These are phyloP conservation scores for Pituophis catenifer DNA, from an alignment of 2,113 vertebrate species.

Conservation along the genomic window DNA sequence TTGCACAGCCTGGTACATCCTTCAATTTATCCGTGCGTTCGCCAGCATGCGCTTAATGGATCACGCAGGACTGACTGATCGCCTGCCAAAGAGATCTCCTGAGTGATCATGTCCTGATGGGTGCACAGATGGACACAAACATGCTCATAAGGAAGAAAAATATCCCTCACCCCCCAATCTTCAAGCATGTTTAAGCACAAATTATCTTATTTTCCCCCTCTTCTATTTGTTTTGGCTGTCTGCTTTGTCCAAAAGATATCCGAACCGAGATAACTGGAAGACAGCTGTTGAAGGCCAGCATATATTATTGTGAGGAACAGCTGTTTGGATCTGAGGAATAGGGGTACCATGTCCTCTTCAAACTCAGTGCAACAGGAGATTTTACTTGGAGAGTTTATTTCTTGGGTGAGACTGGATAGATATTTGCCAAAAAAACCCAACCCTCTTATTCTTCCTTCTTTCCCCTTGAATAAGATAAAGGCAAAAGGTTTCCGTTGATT, in stretches of 20 bases:
- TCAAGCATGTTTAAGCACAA: slow-evolving; percentile 23
- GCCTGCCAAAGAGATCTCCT: background rate
- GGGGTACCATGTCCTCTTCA: background rate
- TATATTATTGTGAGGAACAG: slow-evolving; percentile 53
- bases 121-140: background rate
- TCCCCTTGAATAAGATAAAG: background rate
- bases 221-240: slow-evolving; percentile 45
- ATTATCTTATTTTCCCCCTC: background rate
- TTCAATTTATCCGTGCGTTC: background rate
- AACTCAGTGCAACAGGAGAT: slow-evolving; percentile 34
- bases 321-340: slow-evolving; percentile 48
- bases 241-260: slow-evolving; percentile 50
- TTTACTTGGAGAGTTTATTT: slow-evolving; percentile 36
- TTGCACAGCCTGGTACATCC: background rate
- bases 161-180: background rate
- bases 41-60: background rate
- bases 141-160: too few relatives aligned
- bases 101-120: background rate
- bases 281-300: slow-evolving; percentile 67
- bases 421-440: background rate
- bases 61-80: background rate
- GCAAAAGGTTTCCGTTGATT: background rate
- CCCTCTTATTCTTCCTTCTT: background rate
- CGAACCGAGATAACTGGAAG: slow-evolving; percentile 54
- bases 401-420: background rate